Percentiles rank a stretch among this genome's conserved stretches.
These are phyloP conservation scores for Sylvietta virens DNA, from an alignment of 2,113 vertebrate genomes.

Conservation along the genomic window DNA sequence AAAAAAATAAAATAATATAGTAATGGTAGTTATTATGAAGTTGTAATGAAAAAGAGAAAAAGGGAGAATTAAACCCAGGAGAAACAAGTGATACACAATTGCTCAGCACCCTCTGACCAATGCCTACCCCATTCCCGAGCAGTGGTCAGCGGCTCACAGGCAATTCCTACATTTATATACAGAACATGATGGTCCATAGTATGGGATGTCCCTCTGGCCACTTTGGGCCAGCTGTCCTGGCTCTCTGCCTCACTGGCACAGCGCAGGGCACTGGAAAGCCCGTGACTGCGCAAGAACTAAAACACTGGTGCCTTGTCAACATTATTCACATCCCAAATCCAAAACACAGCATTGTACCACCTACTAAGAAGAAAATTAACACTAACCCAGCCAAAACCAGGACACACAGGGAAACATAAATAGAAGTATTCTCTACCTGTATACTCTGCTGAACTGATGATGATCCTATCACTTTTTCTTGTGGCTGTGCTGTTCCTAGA, in stretches of 20 bases:
- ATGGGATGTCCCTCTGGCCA: background rate
- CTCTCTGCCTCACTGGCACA: background rate
- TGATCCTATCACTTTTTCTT: slow-evolving; percentile 69
- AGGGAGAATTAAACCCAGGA: background rate
- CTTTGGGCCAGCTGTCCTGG: background rate
- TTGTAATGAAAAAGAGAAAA: background rate
- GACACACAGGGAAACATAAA: background rate
- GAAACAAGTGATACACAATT: background rate
- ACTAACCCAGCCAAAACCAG: background rate
- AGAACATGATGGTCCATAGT: background rate
- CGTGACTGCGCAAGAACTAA: background rate
- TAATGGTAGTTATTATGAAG: background rate
- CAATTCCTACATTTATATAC: background rate
- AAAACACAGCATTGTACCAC: background rate
- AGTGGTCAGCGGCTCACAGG: accelerated
- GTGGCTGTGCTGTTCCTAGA: slow-evolving; percentile 65
- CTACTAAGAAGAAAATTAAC: background rate
- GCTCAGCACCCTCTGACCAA: background rate
- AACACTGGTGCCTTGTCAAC: accelerated
- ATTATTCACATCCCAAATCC: background rate
- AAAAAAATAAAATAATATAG: background rate
- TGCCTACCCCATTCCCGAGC: accelerated
- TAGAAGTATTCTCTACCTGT: slow-evolving; percentile 58
- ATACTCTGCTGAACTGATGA: slow-evolving; percentile 64
- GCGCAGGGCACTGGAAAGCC: background rate